phyloP scores from a whole-genome alignment of 2,888 invertebrate genomes.

The Acrobasis consociella region DNA sequence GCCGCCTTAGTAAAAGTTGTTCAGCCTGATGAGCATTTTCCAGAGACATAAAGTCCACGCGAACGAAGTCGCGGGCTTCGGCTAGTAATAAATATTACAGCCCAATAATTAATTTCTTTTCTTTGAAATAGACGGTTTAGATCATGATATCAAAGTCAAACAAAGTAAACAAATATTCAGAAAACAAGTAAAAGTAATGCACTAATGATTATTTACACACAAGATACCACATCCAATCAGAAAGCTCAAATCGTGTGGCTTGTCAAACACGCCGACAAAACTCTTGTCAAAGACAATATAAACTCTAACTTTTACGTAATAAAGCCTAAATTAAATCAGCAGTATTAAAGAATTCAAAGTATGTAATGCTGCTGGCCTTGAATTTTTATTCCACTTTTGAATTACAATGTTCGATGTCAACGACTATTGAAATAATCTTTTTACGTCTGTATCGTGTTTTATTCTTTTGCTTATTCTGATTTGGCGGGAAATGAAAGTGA shows the following conservation, averaged over 20 bases:
- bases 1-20: no score
- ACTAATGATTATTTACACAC: conserved; percentile 20
- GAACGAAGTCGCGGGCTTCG: no score
- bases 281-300: neutral
- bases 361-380: conserved; percentile 45
- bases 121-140: no score
- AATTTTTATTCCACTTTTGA: conserved; percentile 37
- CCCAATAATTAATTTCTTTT: no score
- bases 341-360: conserved; percentile 30
- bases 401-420: conserved; percentile 20
- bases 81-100: no score
- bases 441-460: neutral
- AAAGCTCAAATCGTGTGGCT: conserved; percentile 23
- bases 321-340: neutral
- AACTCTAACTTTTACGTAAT: neutral
- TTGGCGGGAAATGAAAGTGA: conserved; percentile 10
- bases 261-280: conserved; percentile 30
- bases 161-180: no score
- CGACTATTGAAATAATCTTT: conserved; percentile 8
- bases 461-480: neutral
- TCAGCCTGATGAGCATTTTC: no score
- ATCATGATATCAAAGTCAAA: no score
- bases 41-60: no score
- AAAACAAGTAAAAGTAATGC: conserved; percentile 3
- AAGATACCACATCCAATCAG: conserved; percentile 26